Evolutionary conservation across 2,113 vertebrate species (phyloP).

Genomic region (Aegithalos caudatus): DNA sequence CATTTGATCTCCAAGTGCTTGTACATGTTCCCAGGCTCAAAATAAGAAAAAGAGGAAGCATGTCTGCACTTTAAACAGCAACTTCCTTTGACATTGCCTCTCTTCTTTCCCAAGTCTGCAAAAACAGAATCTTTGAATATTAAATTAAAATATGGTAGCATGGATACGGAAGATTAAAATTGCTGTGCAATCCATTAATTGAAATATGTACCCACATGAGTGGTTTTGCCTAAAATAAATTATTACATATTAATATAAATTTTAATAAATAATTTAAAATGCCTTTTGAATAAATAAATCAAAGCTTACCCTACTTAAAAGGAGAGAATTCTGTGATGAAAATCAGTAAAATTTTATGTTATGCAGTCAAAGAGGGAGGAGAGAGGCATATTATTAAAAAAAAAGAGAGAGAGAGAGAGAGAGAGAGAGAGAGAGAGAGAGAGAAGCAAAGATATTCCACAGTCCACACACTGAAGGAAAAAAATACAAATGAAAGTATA

Average conservation of each 20-base stretch:
- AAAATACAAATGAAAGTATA: neutral
- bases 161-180: neutral
- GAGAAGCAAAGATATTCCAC: neutral
- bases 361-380: neutral
- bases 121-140: neutral
- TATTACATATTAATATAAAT: neutral
- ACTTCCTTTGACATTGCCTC: neutral
- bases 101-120: neutral
- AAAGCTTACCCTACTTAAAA: neutral
- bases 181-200: neutral
- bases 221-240: neutral
- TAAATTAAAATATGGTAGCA: neutral
- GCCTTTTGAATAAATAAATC: neutral
- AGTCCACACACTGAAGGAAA: neutral
- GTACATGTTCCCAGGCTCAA: neutral
- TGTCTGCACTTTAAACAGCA: neutral
- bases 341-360: neutral
- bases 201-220: neutral
- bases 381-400: neutral
- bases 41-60: constrained; percentile 15
- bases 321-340: neutral
- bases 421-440: too few relatives aligned
- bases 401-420: neutral
- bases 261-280: neutral
- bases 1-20: neutral